phyloP scores from a whole-genome alignment of 1,140 invertebrate species.

The Campoletis sonorensis region DNA sequence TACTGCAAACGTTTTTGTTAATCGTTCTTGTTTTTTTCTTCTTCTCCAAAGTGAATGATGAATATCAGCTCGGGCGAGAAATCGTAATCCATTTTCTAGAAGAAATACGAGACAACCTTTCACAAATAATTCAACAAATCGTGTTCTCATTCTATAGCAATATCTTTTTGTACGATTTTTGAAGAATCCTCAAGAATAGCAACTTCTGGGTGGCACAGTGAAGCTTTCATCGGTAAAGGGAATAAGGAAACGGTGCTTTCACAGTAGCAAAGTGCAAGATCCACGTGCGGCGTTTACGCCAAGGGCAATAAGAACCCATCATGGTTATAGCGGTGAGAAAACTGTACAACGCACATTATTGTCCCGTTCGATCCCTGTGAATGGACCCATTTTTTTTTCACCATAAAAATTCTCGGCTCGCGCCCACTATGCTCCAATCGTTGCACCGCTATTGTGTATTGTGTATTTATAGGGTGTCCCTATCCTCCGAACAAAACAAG shows the following conservation, averaged over 20 bases:
- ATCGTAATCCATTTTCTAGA: too few relatives aligned
- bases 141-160: background rate
- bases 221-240: background rate
- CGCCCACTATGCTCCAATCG: constrained; percentile 6
- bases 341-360: constrained; percentile 46
- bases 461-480: too few relatives aligned
- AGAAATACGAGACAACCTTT: too few relatives aligned
- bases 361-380: constrained; percentile 47
- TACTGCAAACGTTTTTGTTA: too few relatives aligned
- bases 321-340: background rate
- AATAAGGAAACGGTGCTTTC: background rate
- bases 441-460: too few relatives aligned
- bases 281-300: constrained; percentile 39
- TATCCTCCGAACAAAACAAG: too few relatives aligned
- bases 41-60: too few relatives aligned
- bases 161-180: background rate
- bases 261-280: background rate
- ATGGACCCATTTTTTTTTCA: constrained; percentile 47
- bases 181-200: background rate
- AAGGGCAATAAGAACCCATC: constrained; percentile 41
- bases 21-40: too few relatives aligned
- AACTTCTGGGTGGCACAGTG: background rate
- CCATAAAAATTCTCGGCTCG: constrained; percentile 22
- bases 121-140: too few relatives aligned
- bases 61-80: background rate